These are phyloP conservation scores for Sicus ferrugineus DNA, from an alignment of 2,888 invertebrate species.

Conservation along the genomic window DNA sequence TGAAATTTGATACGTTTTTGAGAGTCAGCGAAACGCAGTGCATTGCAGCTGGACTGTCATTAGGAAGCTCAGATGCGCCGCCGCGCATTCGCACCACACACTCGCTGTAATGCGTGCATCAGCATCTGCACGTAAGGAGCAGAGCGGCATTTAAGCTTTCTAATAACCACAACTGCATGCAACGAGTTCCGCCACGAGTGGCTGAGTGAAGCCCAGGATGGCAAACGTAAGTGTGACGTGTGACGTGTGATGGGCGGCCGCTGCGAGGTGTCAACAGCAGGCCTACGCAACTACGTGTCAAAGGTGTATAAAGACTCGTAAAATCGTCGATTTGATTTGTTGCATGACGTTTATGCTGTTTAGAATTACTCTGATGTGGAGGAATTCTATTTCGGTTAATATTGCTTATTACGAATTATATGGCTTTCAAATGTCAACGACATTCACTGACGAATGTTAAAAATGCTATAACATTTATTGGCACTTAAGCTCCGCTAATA, in stretches of 20 bases:
- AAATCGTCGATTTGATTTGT: no score
- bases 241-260: conserved; percentile 7
- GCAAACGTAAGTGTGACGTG: conserved; percentile 8
- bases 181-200: conserved; percentile 1
- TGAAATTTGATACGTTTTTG: conserved; percentile 27
- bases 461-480: background rate
- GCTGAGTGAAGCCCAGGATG: conserved; percentile 3
- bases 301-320: background rate
- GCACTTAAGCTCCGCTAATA: background rate
- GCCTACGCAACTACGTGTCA: background rate
- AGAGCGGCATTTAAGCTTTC: conserved; percentile 14
- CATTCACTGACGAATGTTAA: background rate
- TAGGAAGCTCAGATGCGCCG: background rate
- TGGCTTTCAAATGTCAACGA: background rate
- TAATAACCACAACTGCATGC: conserved; percentile 19
- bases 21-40: background rate
- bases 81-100: background rate
- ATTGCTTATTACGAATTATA: no score
- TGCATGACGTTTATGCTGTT: no score
- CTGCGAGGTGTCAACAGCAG: background rate
- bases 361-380: no score
- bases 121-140: background rate
- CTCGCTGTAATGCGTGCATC: background rate
- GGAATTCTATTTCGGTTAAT: no score
- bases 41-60: background rate